Evolutionary conservation across 2,113 vertebrate species (phyloP).

Genomic region (Recurvirostra avosetta): DNA sequence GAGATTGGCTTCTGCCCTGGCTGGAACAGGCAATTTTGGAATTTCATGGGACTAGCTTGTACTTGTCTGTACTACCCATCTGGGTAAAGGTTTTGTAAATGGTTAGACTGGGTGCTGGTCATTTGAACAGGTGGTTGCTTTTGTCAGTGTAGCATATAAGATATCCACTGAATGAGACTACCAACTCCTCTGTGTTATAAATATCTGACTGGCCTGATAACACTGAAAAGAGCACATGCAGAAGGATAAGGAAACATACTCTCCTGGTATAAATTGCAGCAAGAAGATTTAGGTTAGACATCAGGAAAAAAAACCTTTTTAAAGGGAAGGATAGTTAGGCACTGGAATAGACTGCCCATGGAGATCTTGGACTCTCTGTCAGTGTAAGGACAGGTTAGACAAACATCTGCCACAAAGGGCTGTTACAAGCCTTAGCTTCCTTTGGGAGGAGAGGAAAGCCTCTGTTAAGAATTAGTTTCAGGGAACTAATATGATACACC

Average conservation of each 20-base stretch:
- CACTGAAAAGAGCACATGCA: neutral
- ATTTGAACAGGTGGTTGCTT: neutral
- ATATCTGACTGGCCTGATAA: slow-evolving; percentile 27
- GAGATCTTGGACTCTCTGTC: neutral
- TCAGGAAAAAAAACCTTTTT: neutral
- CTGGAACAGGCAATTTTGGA: neutral
- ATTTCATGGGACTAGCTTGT: neutral
- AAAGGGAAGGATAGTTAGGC: neutral
- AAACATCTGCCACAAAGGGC: slow-evolving; percentile 27
- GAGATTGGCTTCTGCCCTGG: neutral
- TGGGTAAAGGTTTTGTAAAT: neutral
- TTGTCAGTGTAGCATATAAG: neutral
- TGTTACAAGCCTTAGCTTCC: neutral
- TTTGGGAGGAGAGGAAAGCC: neutral
- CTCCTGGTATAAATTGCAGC: neutral
- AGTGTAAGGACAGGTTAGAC: neutral
- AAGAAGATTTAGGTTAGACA: slow-evolving; percentile 9
- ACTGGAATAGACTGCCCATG: neutral
- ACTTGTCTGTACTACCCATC: neutral
- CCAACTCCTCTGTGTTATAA: neutral
- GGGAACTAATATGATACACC: neutral
- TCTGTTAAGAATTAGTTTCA: slow-evolving; percentile 15
- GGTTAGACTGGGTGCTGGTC: neutral
- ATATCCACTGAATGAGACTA: neutral
- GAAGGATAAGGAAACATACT: neutral